Evolutionary conservation across 2,113 vertebrate genomes (phyloP), one percentile per base, ranked within the genome.

Genomic region (Propithecus coquereli): DNA sequence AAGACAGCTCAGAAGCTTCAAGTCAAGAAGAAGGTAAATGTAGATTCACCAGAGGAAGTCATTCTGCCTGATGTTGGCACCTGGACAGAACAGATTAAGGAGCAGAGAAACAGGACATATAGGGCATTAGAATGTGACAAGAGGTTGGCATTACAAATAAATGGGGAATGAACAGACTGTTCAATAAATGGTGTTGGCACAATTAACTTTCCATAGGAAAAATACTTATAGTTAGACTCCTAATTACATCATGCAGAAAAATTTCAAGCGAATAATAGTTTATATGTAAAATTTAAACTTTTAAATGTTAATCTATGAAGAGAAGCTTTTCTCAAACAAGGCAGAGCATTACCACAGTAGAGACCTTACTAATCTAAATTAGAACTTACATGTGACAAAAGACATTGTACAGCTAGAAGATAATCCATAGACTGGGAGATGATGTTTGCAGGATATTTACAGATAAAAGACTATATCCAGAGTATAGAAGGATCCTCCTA

Each of bases 1-100:
- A 99, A 97, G 99, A 99, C 98, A 99, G 99, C 97, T 99, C 99
- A 79, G 99, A 99, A 97, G 99, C 99, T 91, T 99, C 99, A 97
- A 99, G 99, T 98, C 99, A 99, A 98, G 99, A 99, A 97, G 99
- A 99, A 99, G 99, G 99, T 99, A 98, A 98, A 89, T 92, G 45
- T 76, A 68, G 34, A 37, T 50, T 66, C 27, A 27, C 8, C 57
- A n/a, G 43, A 73, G 34, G 87, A 63, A 93, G 34, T 63, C 45
- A 23, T 77, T 70, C 71, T 86, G 66, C 73, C n/a, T 40, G 17
- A 3, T 52, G 0, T 2, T 68, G 57, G 11, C 50, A 43, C 23
- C 84, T 37, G 66, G 32, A 11, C 54, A 40, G 82, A 43, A 18
- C 40, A 90, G 47, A n/a, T 34, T 37, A 22, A 45, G 63, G 74